Percentiles rank a stretch among this genome's conserved stretches.
Conservation (phyloP, 2,113 vertebrate species). For the Felis catus region F.catus_Fca126_mat1.0 CM031416.1:80500501-80501000, state of each 20-base stretch:
- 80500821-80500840: not conserved
- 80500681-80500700: not conserved
- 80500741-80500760: not conserved
- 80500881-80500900: not conserved
- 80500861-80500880: not conserved
- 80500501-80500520: slow-evolving; percentile 4
- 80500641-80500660: not conserved
- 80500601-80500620: not conserved
- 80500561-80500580: not conserved
- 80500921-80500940: not conserved
- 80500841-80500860: not conserved
- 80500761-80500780: slow-evolving; percentile 60
- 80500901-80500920: not conserved
- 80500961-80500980: no score
- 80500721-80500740: not conserved
- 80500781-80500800: not conserved
- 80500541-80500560: not conserved
- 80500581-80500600: not conserved
- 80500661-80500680: not conserved
- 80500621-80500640: not conserved
- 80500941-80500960: not conserved
- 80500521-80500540: not conserved
- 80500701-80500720: not conserved
- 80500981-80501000: no score
- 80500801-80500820: not conserved